A percentile compares a stretch with the other conserved stretches of the same genome.
These are phyloP conservation scores for Brachirus orientalis DNA, from an alignment of 2,113 vertebrate species.

Conservation along the genomic window DNA sequence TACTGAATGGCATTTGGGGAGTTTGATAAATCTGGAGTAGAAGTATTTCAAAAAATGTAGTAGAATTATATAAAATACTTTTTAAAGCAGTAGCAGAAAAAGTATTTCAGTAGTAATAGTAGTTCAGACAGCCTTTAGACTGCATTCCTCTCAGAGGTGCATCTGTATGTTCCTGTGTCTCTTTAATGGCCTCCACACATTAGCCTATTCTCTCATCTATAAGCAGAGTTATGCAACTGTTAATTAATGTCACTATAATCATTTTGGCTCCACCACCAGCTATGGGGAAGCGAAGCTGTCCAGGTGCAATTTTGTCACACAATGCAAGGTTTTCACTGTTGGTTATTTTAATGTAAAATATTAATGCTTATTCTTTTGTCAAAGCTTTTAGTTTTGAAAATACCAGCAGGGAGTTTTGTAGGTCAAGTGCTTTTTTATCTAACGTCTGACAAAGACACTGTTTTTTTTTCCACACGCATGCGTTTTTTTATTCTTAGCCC, in stretches of 20 bases:
- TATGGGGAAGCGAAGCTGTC: conserved; percentile 73
- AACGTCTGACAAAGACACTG: neutral
- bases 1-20: too few species aligned
- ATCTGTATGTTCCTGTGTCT: neutral
- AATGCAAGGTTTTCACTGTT: conserved; percentile 28
- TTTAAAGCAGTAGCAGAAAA: too few species aligned
- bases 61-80: too few species aligned
- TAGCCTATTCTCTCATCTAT: conserved; percentile 58
- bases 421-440: conserved; percentile 8
- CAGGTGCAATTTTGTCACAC: conserved; percentile 63
- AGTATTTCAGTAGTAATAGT: too few species aligned
- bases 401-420: conserved; percentile 15
- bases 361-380: conserved; percentile 41
- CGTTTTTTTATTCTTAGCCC: neutral
- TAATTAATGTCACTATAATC: conserved; percentile 75
- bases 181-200: conserved; percentile 38
- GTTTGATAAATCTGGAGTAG: too few species aligned
- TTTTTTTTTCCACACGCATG: conserved; percentile 9
- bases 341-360: conserved; percentile 61
- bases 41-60: too few species aligned
- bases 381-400: conserved; percentile 41
- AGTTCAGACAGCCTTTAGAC: neutral
- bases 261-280: conserved; percentile 48
- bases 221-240: conserved; percentile 72
- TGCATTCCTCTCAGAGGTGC: neutral